Conservation (phyloP, 2,113 vertebrate genomes). For the Hoplias malabaricus region DNA sequence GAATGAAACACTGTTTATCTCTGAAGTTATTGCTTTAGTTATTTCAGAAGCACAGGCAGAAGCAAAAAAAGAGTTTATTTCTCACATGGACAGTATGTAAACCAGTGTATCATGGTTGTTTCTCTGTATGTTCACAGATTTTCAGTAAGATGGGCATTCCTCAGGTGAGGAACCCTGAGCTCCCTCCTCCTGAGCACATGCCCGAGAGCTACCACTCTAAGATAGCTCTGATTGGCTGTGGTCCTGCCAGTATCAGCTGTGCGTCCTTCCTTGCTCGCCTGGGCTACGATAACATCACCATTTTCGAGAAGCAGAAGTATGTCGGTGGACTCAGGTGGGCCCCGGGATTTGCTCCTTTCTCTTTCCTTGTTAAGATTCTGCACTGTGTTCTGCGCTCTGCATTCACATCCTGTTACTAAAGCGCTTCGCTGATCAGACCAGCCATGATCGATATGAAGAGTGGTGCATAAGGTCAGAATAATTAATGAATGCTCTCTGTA, state of each 20-base stretch:
- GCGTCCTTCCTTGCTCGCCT: conserved; percentile 82
- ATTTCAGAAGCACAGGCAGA: no score
- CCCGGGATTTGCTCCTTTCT: background rate
- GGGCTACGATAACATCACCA: conserved; percentile 80
- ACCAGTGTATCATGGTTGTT: background rate
- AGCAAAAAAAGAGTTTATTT: no score
- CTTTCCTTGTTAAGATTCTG: background rate
- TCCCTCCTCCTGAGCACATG: conserved; percentile 71
- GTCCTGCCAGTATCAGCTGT: conserved; percentile 84
- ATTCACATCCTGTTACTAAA: conserved; percentile 59
- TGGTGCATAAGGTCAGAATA: conserved; percentile 70
- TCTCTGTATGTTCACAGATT: conserved; percentile 62
- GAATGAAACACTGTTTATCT: no score
- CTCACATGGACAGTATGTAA: background rate
- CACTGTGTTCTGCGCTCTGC: conserved; percentile 20
- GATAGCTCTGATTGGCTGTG: conserved; percentile 83
- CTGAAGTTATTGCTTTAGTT: no score
- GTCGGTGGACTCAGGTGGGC: conserved; percentile 83
- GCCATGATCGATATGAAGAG: conserved; percentile 64
- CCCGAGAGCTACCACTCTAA: conserved; percentile 74
- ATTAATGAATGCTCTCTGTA: conserved; percentile 67
- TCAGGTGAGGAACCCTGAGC: conserved; percentile 76
- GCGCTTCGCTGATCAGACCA: conserved; percentile 59
- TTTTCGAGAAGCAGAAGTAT: conserved; percentile 83
- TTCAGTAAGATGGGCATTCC: conserved; percentile 85